Percentiles rank a stretch among this genome's conserved stretches.
These are phyloP conservation scores for Chaetops frenatus DNA, from an alignment of 2,113 vertebrate species.

Conservation along the genomic window DNA sequence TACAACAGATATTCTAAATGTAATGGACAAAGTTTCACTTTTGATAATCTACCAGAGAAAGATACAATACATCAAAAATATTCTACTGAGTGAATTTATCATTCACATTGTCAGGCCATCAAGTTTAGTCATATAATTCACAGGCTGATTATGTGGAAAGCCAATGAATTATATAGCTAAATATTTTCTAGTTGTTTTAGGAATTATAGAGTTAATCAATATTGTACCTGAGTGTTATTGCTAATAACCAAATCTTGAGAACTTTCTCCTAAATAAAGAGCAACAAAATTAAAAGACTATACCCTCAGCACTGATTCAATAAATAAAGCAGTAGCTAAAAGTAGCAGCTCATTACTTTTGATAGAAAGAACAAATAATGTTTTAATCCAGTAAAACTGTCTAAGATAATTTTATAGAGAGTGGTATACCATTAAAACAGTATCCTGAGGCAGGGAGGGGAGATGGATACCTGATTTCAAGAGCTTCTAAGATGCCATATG, in stretches of 20 bases:
- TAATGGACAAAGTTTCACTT: conserved; percentile 53
- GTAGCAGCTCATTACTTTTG: background rate
- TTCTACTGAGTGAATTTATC: conserved; percentile 51
- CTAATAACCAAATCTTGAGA: background rate
- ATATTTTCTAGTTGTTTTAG: conserved; percentile 56
- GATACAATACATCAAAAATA: conserved; percentile 65
- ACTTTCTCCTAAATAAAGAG: background rate
- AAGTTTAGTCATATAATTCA: conserved; percentile 61
- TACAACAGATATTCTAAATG: conserved; percentile 47
- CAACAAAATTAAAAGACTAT: background rate
- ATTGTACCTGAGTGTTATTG: background rate
- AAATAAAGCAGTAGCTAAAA: background rate
- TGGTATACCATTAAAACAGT: background rate
- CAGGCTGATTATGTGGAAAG: conserved; percentile 56
- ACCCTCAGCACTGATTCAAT: background rate
- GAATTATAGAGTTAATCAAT: conserved; percentile 59
- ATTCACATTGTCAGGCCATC: conserved; percentile 36
- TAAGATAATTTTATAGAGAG: background rate
- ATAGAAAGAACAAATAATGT: background rate
- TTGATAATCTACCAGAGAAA: conserved; percentile 55
- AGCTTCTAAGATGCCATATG: background rate
- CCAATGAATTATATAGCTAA: conserved; percentile 62
- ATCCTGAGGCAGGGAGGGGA: accelerated
- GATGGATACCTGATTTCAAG: background rate
- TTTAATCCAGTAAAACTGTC: background rate